Conservation (phyloP, 2,113 vertebrate genomes). For the Gambusia holbrooki region DNA sequence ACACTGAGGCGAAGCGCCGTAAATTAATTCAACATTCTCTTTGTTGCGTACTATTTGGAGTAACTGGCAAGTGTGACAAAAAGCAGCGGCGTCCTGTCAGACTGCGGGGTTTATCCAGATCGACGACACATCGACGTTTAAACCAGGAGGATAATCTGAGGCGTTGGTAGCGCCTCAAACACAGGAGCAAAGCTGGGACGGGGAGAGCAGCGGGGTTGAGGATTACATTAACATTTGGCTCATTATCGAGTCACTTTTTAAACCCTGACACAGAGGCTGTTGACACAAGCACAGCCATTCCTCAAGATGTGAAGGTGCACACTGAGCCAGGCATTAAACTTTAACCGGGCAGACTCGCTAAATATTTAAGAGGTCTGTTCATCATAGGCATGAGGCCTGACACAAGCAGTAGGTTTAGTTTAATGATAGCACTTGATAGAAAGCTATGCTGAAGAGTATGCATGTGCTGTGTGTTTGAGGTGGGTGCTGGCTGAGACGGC, state of each 20-base stretch:
- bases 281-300: slow-evolving; percentile 4
- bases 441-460: too few species aligned
- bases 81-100: background rate
- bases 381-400: too few species aligned
- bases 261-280: slow-evolving; percentile 23
- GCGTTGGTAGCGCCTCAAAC: too few species aligned
- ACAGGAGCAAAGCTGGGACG: too few species aligned
- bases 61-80: slow-evolving; percentile 13
- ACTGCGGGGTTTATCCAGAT: background rate
- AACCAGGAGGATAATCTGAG: background rate
- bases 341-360: slow-evolving; percentile 63
- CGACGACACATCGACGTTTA: background rate
- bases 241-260: slow-evolving; percentile 25
- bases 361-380: slow-evolving; percentile 62
- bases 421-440: too few species aligned
- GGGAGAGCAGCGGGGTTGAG: background rate
- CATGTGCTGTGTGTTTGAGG: too few species aligned
- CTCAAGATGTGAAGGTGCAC: slow-evolving; percentile 24
- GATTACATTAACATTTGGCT: background rate
- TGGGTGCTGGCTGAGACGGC: too few species aligned
- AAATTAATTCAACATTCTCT: slow-evolving; percentile 48
- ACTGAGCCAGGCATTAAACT: slow-evolving; percentile 52
- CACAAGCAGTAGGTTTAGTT: too few species aligned
- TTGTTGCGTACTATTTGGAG: slow-evolving; percentile 34
- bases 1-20: slow-evolving; percentile 46